Evolutionary conservation across 2,888 invertebrate species (phyloP).

Genomic region (Ectemnius lituratus): DNA sequence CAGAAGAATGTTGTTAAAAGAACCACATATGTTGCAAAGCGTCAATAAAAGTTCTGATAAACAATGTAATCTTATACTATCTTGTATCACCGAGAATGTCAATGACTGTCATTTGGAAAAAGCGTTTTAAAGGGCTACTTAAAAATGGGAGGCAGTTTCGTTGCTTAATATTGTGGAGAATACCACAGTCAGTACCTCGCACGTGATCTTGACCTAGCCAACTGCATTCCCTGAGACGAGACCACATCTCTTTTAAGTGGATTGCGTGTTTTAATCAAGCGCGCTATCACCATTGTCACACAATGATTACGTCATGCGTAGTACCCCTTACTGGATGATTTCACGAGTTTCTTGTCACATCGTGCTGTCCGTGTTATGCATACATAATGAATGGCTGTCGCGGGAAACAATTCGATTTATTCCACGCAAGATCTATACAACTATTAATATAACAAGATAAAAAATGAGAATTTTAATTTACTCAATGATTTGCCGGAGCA

Average conservation of each 20-base stretch:
- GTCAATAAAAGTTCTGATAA: no score
- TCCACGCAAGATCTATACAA: background rate
- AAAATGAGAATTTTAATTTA: slow-evolving; percentile 12
- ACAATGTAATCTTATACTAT: no score
- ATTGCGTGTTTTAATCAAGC: background rate
- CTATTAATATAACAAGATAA: slow-evolving; percentile 30
- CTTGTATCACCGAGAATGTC: no score
- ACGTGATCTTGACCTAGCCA: slow-evolving; percentile 17
- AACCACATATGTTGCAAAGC: no score
- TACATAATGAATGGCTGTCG: background rate
- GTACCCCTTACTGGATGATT: background rate
- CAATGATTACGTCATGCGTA: background rate
- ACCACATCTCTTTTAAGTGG: slow-evolving; percentile 5
- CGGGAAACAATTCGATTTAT: background rate
- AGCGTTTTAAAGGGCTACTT: no score
- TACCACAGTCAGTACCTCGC: background rate
- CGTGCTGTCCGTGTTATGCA: background rate
- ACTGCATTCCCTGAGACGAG: background rate
- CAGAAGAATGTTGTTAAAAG: no score
- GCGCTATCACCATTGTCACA: background rate
- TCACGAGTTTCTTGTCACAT: background rate
- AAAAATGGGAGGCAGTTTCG: no score
- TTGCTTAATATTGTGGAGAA: no score
- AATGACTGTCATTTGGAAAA: no score
- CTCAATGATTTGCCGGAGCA: slow-evolving; percentile 10